Evolutionary conservation across 2,113 vertebrate species (phyloP).

Genomic region (Taxidea taxus): DNA sequence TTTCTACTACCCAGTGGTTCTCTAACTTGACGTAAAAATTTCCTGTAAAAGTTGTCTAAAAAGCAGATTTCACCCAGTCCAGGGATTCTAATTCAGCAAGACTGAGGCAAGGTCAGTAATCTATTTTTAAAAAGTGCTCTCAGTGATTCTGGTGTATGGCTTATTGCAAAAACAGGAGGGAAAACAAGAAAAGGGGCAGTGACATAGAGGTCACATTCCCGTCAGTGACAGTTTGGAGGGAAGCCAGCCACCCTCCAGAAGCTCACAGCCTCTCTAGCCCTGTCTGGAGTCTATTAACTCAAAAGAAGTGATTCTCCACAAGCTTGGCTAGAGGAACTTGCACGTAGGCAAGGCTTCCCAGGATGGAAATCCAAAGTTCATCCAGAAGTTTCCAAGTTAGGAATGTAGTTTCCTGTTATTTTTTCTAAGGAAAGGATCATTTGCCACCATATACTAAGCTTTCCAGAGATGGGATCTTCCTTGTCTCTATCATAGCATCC

Average conservation of each 20-base stretch:
- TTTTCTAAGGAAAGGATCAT: neutral
- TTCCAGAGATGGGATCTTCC: neutral
- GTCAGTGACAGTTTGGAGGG: neutral
- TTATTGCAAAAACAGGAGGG: neutral
- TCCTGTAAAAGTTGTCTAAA: neutral
- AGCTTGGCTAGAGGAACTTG: neutral
- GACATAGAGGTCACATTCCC: neutral
- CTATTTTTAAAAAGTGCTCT: neutral
- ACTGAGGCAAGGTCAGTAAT: neutral
- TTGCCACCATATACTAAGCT: neutral
- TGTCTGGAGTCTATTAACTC: neutral
- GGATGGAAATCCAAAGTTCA: neutral
- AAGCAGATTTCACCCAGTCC: neutral
- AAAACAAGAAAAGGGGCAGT: neutral
- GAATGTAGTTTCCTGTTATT: neutral
- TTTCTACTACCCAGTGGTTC: neutral
- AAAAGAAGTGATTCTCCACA: neutral
- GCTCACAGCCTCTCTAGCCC: neutral
- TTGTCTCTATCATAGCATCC: neutral
- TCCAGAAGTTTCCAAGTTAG: neutral
- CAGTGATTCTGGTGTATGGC: neutral
- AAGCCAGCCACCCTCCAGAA: neutral
- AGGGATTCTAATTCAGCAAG: neutral
- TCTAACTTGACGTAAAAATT: neutral
- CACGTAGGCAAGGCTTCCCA: neutral